phyloP scores from a whole-genome alignment of 2,113 vertebrate species.

The Calonectris borealis region DNA sequence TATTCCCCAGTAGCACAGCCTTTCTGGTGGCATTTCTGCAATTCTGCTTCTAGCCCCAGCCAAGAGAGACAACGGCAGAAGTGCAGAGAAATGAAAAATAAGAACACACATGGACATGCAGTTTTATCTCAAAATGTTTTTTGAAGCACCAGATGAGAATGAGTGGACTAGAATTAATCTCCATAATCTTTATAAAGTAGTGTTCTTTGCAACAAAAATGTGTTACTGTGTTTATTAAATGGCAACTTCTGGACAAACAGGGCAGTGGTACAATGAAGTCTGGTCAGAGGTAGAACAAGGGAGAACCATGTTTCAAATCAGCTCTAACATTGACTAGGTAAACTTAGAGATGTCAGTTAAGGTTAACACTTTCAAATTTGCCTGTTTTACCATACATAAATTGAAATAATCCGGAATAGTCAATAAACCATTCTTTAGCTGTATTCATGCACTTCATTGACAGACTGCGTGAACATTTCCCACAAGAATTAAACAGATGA shows the following conservation, averaged over 20 bases:
- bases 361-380: background rate
- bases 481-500: constrained; percentile 54
- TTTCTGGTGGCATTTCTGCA: constrained; percentile 55
- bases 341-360: background rate
- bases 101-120: background rate
- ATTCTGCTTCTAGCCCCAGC: background rate
- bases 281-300: background rate
- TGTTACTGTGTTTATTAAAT: background rate
- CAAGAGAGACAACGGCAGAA: constrained; percentile 1
- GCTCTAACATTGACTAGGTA: background rate
- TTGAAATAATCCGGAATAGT: constrained; percentile 1
- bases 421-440: constrained; percentile 24
- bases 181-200: background rate
- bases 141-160: background rate
- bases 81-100: constrained; percentile 7
- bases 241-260: background rate
- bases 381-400: background rate
- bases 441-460: constrained; percentile 37
- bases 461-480: constrained; percentile 54
- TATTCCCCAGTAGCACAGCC: constrained; percentile 42
- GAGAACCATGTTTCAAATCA: background rate
- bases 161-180: background rate
- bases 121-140: background rate
- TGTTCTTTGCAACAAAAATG: background rate
- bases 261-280: background rate